These are phyloP conservation scores for Tenrec ecaudatus DNA, from an alignment of 2,113 vertebrate species.

Conservation along the genomic window DNA sequence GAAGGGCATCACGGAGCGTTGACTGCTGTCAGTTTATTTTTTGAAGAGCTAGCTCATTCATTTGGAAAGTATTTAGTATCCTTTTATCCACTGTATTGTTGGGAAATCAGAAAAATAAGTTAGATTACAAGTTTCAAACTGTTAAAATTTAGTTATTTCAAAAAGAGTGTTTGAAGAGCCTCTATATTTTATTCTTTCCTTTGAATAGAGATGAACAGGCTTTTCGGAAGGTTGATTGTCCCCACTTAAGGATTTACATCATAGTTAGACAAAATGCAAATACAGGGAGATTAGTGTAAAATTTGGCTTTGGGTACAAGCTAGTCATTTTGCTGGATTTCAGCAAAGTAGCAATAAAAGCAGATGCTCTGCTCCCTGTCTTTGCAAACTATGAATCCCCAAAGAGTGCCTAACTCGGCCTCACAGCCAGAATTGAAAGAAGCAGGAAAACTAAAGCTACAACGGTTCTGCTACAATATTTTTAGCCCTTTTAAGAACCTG, in stretches of 20 bases:
- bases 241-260: background rate
- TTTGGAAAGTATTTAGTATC: slow-evolving; percentile 58
- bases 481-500: slow-evolving; percentile 38
- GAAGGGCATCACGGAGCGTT: background rate
- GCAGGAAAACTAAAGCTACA: background rate
- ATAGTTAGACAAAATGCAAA: background rate
- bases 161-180: background rate
- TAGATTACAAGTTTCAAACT: slow-evolving; percentile 37
- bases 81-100: slow-evolving; percentile 45
- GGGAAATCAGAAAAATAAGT: slow-evolving; percentile 52
- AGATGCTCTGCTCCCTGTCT: background rate
- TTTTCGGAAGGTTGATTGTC: slow-evolving; percentile 38
- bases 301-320: background rate
- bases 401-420: background rate
- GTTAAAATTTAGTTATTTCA: background rate
- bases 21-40: slow-evolving; percentile 3
- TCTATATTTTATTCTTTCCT: slow-evolving; percentile 30
- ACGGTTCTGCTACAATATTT: background rate
- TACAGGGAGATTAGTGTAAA: too few species aligned
- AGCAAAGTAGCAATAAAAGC: background rate
- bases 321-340: slow-evolving; percentile 11
- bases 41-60: background rate
- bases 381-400: slow-evolving; percentile 38
- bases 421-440: background rate
- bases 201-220: background rate